Conservation (phyloP, 2,797 vertebrate genomes). For the Carduelis carduelis region DNA sequence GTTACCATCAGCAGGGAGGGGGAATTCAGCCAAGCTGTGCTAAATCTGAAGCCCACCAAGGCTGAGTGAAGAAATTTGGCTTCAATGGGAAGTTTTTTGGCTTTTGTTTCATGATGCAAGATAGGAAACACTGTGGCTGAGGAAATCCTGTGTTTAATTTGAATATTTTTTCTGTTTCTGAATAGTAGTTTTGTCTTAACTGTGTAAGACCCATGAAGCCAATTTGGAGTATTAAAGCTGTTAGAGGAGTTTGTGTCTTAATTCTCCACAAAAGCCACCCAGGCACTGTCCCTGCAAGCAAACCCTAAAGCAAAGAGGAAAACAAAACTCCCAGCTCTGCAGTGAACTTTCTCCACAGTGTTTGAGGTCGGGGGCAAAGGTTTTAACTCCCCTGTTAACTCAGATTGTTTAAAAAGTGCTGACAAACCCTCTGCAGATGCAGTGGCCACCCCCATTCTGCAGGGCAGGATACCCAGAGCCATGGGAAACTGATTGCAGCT, state of each 20-base stretch:
- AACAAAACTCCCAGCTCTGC: neutral
- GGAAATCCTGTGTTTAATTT: neutral
- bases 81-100: neutral
- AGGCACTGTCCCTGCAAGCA: neutral
- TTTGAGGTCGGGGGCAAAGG: neutral
- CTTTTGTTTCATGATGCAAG: neutral
- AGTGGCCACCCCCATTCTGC: neutral
- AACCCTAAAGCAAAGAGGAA: neutral
- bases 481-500: neutral
- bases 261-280: neutral
- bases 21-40: neutral
- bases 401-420: neutral
- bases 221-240: neutral
- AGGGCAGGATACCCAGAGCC: neutral
- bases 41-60: neutral
- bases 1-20: neutral
- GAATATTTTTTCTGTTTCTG: neutral
- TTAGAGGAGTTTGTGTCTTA: neutral
- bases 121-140: neutral
- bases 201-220: neutral
- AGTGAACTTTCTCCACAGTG: neutral
- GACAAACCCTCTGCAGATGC: neutral
- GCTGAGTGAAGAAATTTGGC: neutral
- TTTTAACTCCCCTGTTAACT: neutral
- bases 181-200: neutral